A percentile compares a stretch with the other conserved stretches of the same genome.
Evolutionary conservation across 1,140 invertebrate genomes (phyloP).

Genomic region (Drosophila eugracilis): DNA sequence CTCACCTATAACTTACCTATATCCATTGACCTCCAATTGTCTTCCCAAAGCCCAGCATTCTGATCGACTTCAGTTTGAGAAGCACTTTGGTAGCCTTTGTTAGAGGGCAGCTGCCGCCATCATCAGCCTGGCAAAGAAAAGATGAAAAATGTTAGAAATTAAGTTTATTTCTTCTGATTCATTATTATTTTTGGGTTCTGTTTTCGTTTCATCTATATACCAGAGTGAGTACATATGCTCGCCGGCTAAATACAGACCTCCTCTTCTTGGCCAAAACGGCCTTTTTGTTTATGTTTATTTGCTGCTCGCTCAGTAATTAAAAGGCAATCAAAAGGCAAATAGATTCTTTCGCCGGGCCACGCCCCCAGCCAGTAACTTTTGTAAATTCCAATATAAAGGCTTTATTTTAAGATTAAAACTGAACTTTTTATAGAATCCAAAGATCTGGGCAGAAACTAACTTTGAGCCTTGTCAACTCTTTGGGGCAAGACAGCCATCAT

Average conservation of each 20-base stretch:
- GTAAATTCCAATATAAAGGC: no score
- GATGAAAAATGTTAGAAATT: no score
- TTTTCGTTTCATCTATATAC: conserved; percentile 7
- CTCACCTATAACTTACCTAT: no score
- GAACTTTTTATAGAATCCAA: no score
- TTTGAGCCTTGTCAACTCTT: conserved; percentile 24
- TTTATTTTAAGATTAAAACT: no score
- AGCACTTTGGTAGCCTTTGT: no score
- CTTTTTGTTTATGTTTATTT: conserved; percentile 73
- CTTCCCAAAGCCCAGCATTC: no score
- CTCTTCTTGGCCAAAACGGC: conserved; percentile 24
- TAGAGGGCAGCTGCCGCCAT: no score
- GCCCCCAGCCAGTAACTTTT: neutral
- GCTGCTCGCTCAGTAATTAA: conserved; percentile 74
- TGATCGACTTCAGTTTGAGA: no score
- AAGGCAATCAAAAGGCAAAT: conserved; percentile 71
- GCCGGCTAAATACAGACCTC: conserved; percentile 34
- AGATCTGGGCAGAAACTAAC: neutral
- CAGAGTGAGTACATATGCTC: conserved; percentile 4
- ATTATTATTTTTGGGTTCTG: conserved; percentile 22
- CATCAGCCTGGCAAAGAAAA: no score
- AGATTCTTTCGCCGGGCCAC: conserved; percentile 25
- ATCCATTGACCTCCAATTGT: no score
- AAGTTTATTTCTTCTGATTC: neutral
- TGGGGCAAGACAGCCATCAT: conserved; percentile 9